phyloP scores from a whole-genome alignment of 2,113 vertebrate genomes.

The Syrmaticus mikado region DNA sequence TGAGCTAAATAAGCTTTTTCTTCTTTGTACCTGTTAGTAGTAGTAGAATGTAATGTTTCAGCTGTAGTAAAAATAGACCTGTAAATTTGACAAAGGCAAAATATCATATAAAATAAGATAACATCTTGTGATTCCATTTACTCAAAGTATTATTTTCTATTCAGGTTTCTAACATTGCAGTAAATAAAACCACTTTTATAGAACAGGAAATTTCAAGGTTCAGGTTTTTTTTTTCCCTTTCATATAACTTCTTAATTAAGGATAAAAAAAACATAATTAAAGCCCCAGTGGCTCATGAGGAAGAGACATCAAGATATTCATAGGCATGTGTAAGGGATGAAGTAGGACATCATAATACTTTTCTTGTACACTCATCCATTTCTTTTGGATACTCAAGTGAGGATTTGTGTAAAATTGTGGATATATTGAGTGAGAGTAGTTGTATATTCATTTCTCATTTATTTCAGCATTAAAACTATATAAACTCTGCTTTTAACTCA shows the following conservation, averaged over 20 bases:
- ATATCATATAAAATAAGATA: background rate
- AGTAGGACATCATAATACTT: background rate
- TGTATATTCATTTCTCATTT: background rate
- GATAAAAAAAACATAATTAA: background rate
- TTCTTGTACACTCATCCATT: background rate
- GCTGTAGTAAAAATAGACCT: background rate
- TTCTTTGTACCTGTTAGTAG: background rate
- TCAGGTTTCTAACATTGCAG: background rate
- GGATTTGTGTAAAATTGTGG: background rate
- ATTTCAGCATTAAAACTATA: background rate
- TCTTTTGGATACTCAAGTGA: background rate
- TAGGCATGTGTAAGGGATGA: background rate
- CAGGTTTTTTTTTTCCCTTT: background rate
- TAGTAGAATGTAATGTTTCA: background rate
- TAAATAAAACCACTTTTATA: background rate
- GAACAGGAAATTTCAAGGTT: conserved; percentile 8
- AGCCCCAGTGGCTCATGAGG: background rate
- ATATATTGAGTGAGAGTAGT: background rate
- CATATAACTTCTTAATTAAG: background rate
- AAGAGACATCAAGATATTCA: background rate
- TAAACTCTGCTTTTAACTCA: background rate
- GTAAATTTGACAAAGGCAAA: background rate
- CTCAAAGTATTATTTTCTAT: background rate
- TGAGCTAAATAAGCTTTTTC: background rate
- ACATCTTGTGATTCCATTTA: background rate